Evolutionary conservation across 2,797 vertebrate species (phyloP).

Genomic region (Uromys caudimaculatus): DNA sequence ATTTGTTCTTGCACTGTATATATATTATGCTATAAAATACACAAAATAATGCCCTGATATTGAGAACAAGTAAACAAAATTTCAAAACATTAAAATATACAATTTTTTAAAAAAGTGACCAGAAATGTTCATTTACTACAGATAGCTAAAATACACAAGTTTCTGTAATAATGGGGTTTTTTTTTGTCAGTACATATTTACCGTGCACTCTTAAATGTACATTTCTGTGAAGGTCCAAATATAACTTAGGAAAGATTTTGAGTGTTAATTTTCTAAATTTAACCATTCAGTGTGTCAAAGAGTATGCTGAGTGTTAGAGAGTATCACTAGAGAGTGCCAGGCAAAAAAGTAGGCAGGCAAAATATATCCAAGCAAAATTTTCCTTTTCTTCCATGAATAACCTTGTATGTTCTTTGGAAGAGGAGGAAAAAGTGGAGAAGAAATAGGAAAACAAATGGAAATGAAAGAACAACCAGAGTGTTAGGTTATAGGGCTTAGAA

Average conservation of each 20-base stretch:
- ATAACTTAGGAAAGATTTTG: slow-evolving; percentile 9
- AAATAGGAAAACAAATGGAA: background rate
- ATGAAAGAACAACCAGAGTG: background rate
- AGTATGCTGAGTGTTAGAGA: background rate
- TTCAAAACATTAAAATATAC: background rate
- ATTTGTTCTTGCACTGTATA: background rate
- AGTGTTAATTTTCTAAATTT: slow-evolving; percentile 27
- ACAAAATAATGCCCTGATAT: background rate
- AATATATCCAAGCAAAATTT: slow-evolving; percentile 33
- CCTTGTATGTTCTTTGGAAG: slow-evolving; percentile 27
- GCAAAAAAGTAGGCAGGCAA: background rate
- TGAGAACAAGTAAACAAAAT: background rate
- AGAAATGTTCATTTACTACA: background rate
- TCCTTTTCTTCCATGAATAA: slow-evolving; percentile 27
- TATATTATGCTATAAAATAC: slow-evolving; percentile 36
- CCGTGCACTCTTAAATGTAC: background rate
- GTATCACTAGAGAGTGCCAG: background rate
- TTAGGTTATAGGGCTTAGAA: background rate
- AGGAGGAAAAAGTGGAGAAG: background rate
- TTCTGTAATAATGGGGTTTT: background rate
- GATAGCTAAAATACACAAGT: slow-evolving; percentile 9
- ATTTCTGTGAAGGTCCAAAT: slow-evolving; percentile 17
- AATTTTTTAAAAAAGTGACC: slow-evolving; percentile 42
- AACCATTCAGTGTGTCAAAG: background rate
- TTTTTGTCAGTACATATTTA: slow-evolving; percentile 32